Evolutionary conservation across 92 coral and sea anemone species (phyloP).

Genomic region (Scolanthus callimorphus): DNA sequence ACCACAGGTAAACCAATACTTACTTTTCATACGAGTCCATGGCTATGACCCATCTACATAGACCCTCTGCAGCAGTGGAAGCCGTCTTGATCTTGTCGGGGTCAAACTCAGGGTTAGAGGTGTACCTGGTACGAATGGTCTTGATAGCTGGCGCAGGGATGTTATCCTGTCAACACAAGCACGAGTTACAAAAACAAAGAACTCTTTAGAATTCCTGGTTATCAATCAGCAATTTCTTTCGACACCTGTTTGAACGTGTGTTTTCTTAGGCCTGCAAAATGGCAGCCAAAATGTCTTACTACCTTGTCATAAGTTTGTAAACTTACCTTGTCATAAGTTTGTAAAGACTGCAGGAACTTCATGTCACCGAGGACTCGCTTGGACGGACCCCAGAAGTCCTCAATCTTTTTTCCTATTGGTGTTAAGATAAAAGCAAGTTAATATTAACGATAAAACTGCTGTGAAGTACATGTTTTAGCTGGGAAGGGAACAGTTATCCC

Average conservation of each 20-base stretch:
- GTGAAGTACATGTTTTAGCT: no score
- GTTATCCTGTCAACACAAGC: slow-evolving; percentile 57
- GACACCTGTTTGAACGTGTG: no score
- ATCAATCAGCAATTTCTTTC: no score
- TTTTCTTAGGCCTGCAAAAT: no score
- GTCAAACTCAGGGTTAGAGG: slow-evolving; percentile 93
- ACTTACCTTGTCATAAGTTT: slow-evolving; percentile 88
- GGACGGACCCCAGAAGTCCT: slow-evolving; percentile 99
- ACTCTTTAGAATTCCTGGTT: no score
- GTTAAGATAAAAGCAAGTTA: neutral
- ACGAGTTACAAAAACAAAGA: no score
- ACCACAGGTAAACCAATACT: no score
- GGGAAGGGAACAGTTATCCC: no score
- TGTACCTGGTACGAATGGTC: slow-evolving; percentile 89
- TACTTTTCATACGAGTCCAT: slow-evolving; percentile 98
- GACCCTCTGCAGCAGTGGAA: slow-evolving; percentile 94
- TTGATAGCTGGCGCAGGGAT: slow-evolving; percentile 78
- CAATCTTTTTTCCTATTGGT: slow-evolving; percentile 87
- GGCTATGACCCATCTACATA: slow-evolving; percentile 97
- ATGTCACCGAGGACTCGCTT: slow-evolving; percentile 95
- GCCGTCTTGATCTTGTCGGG: slow-evolving; percentile 97
- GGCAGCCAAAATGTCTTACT: no score
- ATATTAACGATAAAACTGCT: no score
- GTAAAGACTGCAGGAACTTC: slow-evolving; percentile 89
- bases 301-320: no score